phyloP scores from a whole-genome alignment of 2,888 invertebrate species.

The Trichopria drosophilae region DNA sequence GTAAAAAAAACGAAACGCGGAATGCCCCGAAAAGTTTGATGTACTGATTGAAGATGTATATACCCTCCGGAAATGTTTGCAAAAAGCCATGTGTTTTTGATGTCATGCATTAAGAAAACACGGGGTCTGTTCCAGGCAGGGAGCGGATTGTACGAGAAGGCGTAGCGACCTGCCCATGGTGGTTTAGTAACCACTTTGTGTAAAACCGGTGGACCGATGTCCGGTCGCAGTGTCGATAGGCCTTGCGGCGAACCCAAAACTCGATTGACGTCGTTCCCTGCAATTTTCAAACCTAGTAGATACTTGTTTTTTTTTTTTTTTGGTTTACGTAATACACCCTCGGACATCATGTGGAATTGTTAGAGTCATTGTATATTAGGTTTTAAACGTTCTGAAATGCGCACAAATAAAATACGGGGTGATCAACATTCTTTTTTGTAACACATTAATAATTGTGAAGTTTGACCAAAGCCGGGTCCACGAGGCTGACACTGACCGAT shows the following conservation, averaged over 20 bases:
- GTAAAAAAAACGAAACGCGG: no score
- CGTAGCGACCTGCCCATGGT: conserved; percentile 85
- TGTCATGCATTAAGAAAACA: conserved; percentile 74
- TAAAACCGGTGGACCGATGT: conserved; percentile 61
- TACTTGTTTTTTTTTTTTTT: neutral
- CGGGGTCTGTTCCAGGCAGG: conserved; percentile 79
- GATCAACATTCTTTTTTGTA: no score
- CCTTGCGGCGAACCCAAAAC: conserved; percentile 48
- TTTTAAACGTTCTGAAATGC: no score
- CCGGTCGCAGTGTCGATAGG: conserved; percentile 56
- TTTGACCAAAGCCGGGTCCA: no score
- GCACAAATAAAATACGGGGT: no score
- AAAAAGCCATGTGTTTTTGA: conserved; percentile 79
- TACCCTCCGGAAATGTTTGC: conserved; percentile 80
- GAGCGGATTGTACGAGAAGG: conserved; percentile 83
- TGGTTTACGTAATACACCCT: neutral
- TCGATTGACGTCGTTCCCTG: conserved; percentile 55
- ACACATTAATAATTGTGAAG: no score
- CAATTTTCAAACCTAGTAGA: conserved; percentile 37
- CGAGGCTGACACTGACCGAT: no score
- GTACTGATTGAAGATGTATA: no score
- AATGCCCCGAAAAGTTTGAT: no score
- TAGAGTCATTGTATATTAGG: no score
- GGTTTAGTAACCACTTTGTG: conserved; percentile 64
- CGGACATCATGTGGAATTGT: no score